Percentiles rank a stretch among this genome's conserved stretches.
Conservation (phyloP, 2,797 vertebrate genomes). For the Kryptolebias ocellatus region DNA sequence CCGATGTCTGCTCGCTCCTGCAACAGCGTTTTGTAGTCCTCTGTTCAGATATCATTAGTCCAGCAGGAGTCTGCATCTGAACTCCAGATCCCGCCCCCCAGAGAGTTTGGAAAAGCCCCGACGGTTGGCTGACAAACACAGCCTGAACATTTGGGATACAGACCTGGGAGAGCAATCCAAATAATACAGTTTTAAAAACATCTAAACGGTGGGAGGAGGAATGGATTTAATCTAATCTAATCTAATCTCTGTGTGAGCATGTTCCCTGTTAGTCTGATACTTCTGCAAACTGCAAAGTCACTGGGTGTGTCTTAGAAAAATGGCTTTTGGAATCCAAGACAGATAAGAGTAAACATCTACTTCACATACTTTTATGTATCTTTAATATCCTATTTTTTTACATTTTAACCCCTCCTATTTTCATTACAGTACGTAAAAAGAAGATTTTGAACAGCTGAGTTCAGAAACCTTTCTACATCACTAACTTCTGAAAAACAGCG, state of each 20-base stretch:
- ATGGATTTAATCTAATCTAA: slow-evolving; percentile 17
- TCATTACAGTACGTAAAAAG: too few species aligned
- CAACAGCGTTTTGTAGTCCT: neutral
- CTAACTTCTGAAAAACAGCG: too few species aligned
- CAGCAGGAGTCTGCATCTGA: neutral
- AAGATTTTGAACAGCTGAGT: too few species aligned
- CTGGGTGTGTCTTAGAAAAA: too few species aligned
- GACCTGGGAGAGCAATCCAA: slow-evolving; percentile 24
- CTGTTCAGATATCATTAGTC: neutral
- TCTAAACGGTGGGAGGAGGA: slow-evolving; percentile 12
- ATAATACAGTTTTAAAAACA: slow-evolving; percentile 25
- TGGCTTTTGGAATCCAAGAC: too few species aligned
- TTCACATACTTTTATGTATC: too few species aligned
- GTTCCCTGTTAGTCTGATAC: neutral
- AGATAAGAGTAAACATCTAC: too few species aligned
- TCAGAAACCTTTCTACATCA: too few species aligned
- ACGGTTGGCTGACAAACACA: slow-evolving; percentile 8
- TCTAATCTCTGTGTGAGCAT: slow-evolving; percentile 12
- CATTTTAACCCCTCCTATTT: too few species aligned
- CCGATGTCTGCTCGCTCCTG: neutral
- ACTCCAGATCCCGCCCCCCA: too few species aligned
- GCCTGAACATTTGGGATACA: slow-evolving; percentile 52
- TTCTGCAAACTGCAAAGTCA: too few species aligned
- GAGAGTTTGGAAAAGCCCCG: slow-evolving; percentile 17
- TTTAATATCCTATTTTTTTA: too few species aligned